Base-by-base conservation (phyloP, 2,797 vertebrate species). In the Hypotaenidia okinawae region DNA sequence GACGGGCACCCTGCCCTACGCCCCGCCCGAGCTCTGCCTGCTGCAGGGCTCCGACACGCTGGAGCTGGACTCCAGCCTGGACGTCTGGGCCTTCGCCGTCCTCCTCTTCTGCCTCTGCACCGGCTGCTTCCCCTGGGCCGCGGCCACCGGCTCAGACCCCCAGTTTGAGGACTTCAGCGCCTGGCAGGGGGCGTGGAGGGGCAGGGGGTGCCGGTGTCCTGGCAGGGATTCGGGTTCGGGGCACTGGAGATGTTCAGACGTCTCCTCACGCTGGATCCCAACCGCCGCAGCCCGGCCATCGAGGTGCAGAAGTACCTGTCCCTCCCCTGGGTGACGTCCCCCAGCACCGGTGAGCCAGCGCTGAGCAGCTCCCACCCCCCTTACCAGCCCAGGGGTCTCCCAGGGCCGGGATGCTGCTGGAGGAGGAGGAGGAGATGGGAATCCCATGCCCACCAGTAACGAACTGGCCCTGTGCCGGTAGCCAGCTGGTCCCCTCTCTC, bases 71-170 rank as follows among this genome's bases (percentile, higher is more conserved):
- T 68, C 95, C 59, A 94, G 99, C 98, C 84, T 99, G 52, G 99
- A 99, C 49, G 98, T 98, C 95, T 99, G 99, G 99, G 98, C 98
- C 13, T 98, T 99, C 1, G 99, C 99, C 0, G 97, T 99, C 21
- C 98, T 99, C 7, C 93, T 98, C 37, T 99, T 98, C 97, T 99
- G 99, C 59, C 96, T 99, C 3, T 95, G 99, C 62, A 99, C 98
- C 0, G 98, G 99, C 41, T 98, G 98, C 89, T 99, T 99, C 93
- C 99, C 99, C 24, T 99, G 99, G 99, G 98, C 98, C 1, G 97
- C 98, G 89, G 98, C 98, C 21, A 97, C 98, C 68, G 89, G 92
- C 8, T 97, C 98, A 0, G 99, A 99, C 90, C 96, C 97, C 90
- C 66, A 97, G 97, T 97, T 99, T 63, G 98, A 98, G 77, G 94